A percentile compares a stretch with the other conserved stretches of the same genome.
phyloP scores from a whole-genome alignment of 2,113 vertebrate genomes.

The Osmerus eperlanus region DNA sequence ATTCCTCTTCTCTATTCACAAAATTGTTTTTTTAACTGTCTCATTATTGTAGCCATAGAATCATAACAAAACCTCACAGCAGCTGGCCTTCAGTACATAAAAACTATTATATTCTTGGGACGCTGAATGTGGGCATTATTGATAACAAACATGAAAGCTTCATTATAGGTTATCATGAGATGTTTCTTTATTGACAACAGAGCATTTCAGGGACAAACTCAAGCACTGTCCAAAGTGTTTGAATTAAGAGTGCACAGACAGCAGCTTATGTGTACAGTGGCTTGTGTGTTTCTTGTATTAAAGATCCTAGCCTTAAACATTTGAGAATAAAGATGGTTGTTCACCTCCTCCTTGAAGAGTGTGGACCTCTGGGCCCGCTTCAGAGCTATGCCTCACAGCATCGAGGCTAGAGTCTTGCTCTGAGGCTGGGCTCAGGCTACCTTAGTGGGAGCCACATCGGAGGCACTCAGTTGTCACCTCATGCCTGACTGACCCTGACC shows the following conservation, averaged over 20 bases:
- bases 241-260: not conserved
- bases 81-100: slow-evolving; percentile 59
- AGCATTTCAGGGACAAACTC: too few relatives aligned
- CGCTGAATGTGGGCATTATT: too few relatives aligned
- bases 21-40: slow-evolving; percentile 84
- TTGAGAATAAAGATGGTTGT: too few relatives aligned
- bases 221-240: too few relatives aligned
- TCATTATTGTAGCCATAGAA: slow-evolving; percentile 84
- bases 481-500: slow-evolving; percentile 87
- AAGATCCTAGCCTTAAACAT: too few relatives aligned
- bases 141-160: too few relatives aligned
- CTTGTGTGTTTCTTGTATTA: not conserved
- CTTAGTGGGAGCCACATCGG: slow-evolving; percentile 68
- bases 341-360: slow-evolving; percentile 42
- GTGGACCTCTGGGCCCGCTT: slow-evolving; percentile 44
- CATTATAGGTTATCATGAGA: too few relatives aligned
- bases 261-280: not conserved
- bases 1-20: slow-evolving; percentile 77
- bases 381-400: slow-evolving; percentile 25
- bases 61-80: slow-evolving; percentile 79
- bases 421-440: slow-evolving; percentile 55
- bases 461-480: slow-evolving; percentile 72
- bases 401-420: slow-evolving; percentile 42
- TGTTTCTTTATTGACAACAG: too few relatives aligned
- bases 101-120: too few relatives aligned